Evolutionary conservation across 2,113 vertebrate genomes (phyloP), one percentile per base, ranked within the genome.

Genomic region (Cyprinodon variegatus): DNA sequence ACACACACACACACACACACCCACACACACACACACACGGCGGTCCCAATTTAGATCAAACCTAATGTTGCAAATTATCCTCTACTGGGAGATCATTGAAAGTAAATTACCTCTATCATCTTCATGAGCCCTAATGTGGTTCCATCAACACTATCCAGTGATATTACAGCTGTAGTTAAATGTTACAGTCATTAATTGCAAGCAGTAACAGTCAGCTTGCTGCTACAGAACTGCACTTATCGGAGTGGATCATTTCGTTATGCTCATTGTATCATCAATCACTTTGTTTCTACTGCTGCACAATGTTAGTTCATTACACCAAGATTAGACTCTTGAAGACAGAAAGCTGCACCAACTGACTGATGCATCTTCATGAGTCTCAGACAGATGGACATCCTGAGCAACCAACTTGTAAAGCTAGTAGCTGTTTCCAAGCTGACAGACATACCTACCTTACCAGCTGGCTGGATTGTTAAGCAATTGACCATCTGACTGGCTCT

Each of bases 101-200:
- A 81, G 66, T 74, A 88, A 91, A 90, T 89, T 74, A 75, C 66
- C 75, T 12, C 73, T 60, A 67, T 85, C 79, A 62, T 91, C 79
- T 81, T 73, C 68, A 84, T 87, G 50, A 60, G 77, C 77, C 70
- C 79, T 86, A 80, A 87, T 77, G 86, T 46, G 50, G 59, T 66
- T 81, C 82, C 77, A 72, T 84, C 68, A 53, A 65, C 61, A 64
- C 77, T 65, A 59, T 66, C 53, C 74, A 72, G 53, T 62, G 68
- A 74, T 85, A 85, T 86, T 82, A 87, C 82, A 41, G 79, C 85
- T 88, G 80, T 77, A 86, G 84, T 90, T 83, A 90, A 90, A 89
- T 50, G 65, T 82, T 85, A 85, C 78, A 61, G 76, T 86, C 84
- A 84, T 84, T 92, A 88, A 88, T 74, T 78, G 65, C 46, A 43